A percentile compares a stretch with the other conserved stretches of the same genome.
Conservation (phyloP, 53 echinoderm and acorn worm genomes). For the Antedon mediterranea region DNA sequence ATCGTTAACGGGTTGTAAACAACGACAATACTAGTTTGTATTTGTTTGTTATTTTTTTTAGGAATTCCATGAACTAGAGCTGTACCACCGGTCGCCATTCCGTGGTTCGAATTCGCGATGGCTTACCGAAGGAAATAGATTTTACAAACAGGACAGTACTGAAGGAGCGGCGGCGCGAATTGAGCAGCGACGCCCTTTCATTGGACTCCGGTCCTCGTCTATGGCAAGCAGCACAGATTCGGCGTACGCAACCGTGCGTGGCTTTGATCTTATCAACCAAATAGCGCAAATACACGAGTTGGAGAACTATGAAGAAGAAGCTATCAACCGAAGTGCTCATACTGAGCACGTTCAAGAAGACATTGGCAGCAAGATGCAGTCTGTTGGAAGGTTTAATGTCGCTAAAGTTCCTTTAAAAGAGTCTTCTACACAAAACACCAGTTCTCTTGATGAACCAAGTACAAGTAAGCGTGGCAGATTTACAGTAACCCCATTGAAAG, state of each 20-base stretch:
- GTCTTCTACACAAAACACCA: neutral
- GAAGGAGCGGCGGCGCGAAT: neutral
- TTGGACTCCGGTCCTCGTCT: neutral
- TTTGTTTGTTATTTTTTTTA: neutral
- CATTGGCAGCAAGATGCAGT: neutral
- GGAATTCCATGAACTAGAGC: neutral
- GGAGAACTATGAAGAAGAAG: neutral
- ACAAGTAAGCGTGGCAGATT: too few relatives aligned
- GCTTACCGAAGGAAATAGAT: neutral
- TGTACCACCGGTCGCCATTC: neutral
- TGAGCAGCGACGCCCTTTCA: neutral
- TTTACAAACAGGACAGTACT: neutral
- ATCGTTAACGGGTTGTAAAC: too few relatives aligned
- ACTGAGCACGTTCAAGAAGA: neutral
- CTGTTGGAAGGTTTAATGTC: neutral
- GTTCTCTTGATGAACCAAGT: too few relatives aligned
- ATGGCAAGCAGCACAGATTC: neutral
- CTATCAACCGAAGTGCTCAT: neutral
- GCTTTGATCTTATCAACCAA: neutral
- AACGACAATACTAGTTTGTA: neutral
- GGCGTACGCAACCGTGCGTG: neutral
- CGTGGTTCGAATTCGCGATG: neutral
- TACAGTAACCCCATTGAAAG: too few relatives aligned
- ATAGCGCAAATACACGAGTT: neutral
- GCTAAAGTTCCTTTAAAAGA: neutral